Evolutionary conservation across 2,797 vertebrate genomes (phyloP).

Genomic region (Todus mexicanus): DNA sequence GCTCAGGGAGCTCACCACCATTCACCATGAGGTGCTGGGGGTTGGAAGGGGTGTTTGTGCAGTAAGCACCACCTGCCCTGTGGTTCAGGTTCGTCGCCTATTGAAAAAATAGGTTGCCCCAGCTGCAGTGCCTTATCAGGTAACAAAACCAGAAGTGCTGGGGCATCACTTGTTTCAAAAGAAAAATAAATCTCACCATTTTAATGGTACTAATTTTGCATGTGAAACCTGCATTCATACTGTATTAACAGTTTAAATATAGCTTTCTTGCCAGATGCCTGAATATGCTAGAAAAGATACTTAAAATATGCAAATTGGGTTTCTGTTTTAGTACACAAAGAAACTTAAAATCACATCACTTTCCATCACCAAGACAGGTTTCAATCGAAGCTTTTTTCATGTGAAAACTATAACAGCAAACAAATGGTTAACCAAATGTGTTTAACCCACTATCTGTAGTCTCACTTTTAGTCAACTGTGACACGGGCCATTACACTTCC

Average conservation of each 20-base stretch:
- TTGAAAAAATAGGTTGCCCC: background rate
- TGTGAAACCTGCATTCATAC: conserved; percentile 66
- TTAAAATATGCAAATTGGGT: conserved; percentile 74
- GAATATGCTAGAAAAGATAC: conserved; percentile 71
- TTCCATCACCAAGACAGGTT: conserved; percentile 74
- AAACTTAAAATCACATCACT: conserved; percentile 75
- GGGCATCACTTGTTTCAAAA: conserved; percentile 41
- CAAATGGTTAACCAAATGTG: conserved; percentile 75
- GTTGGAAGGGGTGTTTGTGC: background rate
- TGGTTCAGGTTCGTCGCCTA: background rate
- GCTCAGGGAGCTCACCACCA: background rate
- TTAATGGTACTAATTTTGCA: conserved; percentile 61
- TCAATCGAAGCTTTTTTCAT: conserved; percentile 70
- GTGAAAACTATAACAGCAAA: conserved; percentile 72
- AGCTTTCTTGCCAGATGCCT: conserved; percentile 70
- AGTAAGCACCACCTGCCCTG: conserved; percentile 8
- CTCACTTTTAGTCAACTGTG: conserved; percentile 71
- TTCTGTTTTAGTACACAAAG: conserved; percentile 77
- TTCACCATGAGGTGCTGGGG: background rate
- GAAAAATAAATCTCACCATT: conserved; percentile 61
- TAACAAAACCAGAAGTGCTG: conserved; percentile 35
- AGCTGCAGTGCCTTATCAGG: conserved; percentile 34
- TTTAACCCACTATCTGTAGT: conserved; percentile 61
- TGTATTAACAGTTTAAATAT: conserved; percentile 72
- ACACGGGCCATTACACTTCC: conserved; percentile 62